A percentile compares a stretch with the other conserved stretches of the same genome.
These are phyloP conservation scores for Novumbra hubbsi DNA, from an alignment of 2,797 vertebrate species.

Conservation along the genomic window DNA sequence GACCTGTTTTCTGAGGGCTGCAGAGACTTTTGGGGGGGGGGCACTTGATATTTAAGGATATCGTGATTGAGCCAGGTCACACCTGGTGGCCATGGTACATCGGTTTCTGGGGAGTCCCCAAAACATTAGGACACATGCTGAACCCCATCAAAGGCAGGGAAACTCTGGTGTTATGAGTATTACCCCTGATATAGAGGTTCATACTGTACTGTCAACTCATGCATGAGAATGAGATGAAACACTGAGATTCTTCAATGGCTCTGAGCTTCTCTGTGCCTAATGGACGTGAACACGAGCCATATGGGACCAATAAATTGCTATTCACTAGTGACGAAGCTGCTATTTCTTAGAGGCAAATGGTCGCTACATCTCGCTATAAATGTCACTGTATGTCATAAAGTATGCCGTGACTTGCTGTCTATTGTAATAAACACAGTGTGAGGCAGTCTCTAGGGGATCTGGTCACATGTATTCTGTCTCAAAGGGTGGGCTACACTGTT, in stretches of 20 bases:
- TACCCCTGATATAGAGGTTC: slow-evolving; percentile 43
- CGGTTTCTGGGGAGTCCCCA: slow-evolving; percentile 10
- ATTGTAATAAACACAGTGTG: slow-evolving; percentile 58
- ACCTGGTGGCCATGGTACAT: slow-evolving; percentile 40
- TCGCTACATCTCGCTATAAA: slow-evolving; percentile 68
- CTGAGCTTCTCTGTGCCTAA: slow-evolving; percentile 52
- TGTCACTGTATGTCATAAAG: slow-evolving; percentile 64
- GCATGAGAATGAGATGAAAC: slow-evolving; percentile 46
- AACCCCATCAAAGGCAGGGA: slow-evolving; percentile 34
- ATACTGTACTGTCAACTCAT: slow-evolving; percentile 48
- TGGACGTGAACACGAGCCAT: slow-evolving; percentile 63
- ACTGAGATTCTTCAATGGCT: slow-evolving; percentile 43
- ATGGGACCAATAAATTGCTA: slow-evolving; percentile 64
- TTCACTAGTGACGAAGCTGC: slow-evolving; percentile 64
- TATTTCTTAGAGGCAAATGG: slow-evolving; percentile 57
- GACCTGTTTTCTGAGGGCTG: background rate
- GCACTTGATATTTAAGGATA: slow-evolving; percentile 31
- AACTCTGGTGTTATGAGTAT: slow-evolving; percentile 55
- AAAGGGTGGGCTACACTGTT: slow-evolving; percentile 37
- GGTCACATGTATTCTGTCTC: slow-evolving; percentile 49
- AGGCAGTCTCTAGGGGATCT: slow-evolving; percentile 54
- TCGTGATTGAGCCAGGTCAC: slow-evolving; percentile 42
- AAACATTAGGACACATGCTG: slow-evolving; percentile 44
- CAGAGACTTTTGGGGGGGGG: background rate
- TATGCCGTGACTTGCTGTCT: slow-evolving; percentile 68